Conservation (phyloP, 2,113 vertebrate genomes). For the Ophiodon elongatus region DNA sequence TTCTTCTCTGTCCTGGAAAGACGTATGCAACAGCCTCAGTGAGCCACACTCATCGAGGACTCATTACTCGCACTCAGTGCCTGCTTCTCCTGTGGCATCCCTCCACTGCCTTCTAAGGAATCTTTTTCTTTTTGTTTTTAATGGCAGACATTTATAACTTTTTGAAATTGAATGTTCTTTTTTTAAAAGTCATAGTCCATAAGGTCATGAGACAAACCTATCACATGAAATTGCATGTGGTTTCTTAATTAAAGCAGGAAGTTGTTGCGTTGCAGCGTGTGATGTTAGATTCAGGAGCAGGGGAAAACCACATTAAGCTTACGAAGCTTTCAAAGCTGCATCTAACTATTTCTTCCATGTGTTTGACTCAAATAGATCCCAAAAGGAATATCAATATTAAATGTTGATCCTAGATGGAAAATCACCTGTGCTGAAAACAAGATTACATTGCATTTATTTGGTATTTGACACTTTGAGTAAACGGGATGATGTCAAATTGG, state of each 20-base stretch:
- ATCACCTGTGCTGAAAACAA: not conserved
- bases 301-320: not conserved
- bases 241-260: conserved; percentile 3
- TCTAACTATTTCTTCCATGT: not conserved
- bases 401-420: not conserved
- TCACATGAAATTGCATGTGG: conserved; percentile 17
- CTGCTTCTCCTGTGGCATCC: not conserved
- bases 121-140: not conserved
- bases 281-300: not conserved
- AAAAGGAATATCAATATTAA: not conserved
- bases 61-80: too few species aligned
- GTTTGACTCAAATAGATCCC: not conserved
- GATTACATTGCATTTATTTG: not conserved
- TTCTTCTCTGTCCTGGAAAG: conserved; percentile 57
- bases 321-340: not conserved
- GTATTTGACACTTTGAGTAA: not conserved
- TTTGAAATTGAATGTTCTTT: not conserved
- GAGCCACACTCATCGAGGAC: not conserved
- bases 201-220: conserved; percentile 21
- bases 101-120: not conserved
- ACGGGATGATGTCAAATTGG: not conserved
- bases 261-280: not conserved
- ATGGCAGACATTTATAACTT: not conserved
- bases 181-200: not conserved
- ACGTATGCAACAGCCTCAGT: not conserved